Evolutionary conservation across 2,888 invertebrate genomes (phyloP).

Genomic region (Girardia tigrina): DNA sequence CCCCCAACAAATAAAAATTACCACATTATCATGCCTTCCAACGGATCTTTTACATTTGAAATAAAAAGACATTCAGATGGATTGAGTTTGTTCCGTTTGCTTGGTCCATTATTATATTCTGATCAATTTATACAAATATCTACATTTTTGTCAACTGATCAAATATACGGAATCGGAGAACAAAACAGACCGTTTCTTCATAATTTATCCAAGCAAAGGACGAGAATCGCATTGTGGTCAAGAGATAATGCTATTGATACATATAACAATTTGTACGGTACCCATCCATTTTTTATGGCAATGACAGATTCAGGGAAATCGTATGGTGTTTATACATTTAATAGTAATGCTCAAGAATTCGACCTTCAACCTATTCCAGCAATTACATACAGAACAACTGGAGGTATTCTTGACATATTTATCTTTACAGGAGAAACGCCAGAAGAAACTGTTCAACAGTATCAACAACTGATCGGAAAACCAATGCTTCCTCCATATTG

Average conservation of each 20-base stretch:
- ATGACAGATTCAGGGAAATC: background rate
- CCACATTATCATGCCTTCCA: background rate
- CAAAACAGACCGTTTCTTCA: constrained; percentile 42
- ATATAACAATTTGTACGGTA: constrained; percentile 60
- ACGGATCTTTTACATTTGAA: background rate
- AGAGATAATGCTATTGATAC: constrained; percentile 45
- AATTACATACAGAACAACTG: constrained; percentile 67
- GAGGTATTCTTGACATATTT: constrained; percentile 67
- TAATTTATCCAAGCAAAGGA: constrained; percentile 44
- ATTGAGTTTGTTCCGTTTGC: background rate
- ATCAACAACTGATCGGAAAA: constrained; percentile 56
- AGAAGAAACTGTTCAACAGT: constrained; percentile 51
- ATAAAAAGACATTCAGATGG: background rate
- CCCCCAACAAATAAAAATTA: background rate
- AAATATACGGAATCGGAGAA: constrained; percentile 40
- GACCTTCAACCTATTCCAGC: constrained; percentile 59
- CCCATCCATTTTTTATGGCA: constrained; percentile 56
- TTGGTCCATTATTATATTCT: constrained; percentile 44
- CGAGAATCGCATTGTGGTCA: constrained; percentile 42
- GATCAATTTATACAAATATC: constrained; percentile 52
- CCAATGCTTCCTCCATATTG: constrained; percentile 74
- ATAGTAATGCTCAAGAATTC: constrained; percentile 59
- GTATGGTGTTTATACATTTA: constrained; percentile 65
- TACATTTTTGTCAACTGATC: constrained; percentile 45
- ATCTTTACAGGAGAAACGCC: constrained; percentile 66